phyloP scores from a whole-genome alignment of 2,888 invertebrate genomes.

The Megastigmus dorsalis region DNA sequence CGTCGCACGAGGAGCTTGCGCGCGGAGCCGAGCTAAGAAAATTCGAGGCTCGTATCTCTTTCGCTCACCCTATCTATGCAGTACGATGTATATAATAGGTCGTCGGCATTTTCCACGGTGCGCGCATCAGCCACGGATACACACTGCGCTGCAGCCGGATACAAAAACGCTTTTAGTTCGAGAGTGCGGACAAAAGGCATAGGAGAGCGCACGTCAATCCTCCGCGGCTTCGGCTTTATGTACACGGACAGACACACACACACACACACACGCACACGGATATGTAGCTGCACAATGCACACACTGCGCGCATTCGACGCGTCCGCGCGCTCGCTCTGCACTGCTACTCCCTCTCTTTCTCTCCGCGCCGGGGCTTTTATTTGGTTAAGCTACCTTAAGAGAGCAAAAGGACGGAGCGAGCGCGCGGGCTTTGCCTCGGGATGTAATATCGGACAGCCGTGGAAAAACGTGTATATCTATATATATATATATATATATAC shows the following conservation, averaged over 20 bases:
- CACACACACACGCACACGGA: background rate
- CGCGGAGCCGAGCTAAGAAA: constrained; percentile 25
- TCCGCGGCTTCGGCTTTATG: too few species aligned
- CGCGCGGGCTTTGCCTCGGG: too few species aligned
- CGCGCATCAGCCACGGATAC: background rate
- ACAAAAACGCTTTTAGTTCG: constrained; percentile 45
- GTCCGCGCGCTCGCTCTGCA: background rate
- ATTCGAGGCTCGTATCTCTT: constrained; percentile 35
- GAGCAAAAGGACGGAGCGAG: background rate
- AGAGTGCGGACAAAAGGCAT: constrained; percentile 45
- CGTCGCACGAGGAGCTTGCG: background rate
- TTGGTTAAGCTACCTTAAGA: constrained; percentile 48
- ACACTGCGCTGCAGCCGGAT: background rate
- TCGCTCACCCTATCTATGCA: too few species aligned
- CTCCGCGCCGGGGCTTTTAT: constrained; percentile 27
- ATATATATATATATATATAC: too few species aligned
- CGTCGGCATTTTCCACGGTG: constrained; percentile 2
- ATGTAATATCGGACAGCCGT: constrained; percentile 33
- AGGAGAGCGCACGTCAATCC: too few species aligned
- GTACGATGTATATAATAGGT: too few species aligned
- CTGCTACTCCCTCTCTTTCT: background rate
- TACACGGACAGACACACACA: too few species aligned
- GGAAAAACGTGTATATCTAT: constrained; percentile 27
- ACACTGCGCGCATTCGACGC: constrained; percentile 30
- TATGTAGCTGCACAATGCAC: too few species aligned